These are phyloP conservation scores for Drosophila hydei DNA, from an alignment of 1,140 invertebrate genomes.

Conservation along the genomic window DNA sequence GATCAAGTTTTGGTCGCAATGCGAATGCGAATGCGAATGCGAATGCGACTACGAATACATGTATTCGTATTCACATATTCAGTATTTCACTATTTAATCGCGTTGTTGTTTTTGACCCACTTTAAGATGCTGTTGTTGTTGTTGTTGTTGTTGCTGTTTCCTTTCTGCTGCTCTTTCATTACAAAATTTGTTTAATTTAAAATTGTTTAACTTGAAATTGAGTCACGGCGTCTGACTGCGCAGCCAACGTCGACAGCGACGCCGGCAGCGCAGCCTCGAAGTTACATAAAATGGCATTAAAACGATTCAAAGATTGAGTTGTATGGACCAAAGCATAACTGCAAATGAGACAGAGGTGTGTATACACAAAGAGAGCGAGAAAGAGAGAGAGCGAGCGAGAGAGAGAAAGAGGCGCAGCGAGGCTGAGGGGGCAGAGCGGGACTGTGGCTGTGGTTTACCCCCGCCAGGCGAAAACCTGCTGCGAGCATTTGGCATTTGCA, in stretches of 20 bases:
- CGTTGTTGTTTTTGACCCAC: conserved; percentile 70
- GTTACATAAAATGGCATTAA: conserved; percentile 82
- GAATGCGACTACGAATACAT: not conserved
- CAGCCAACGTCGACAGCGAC: conserved; percentile 5
- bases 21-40: conserved; percentile 19
- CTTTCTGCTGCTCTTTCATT: conserved; percentile 67
- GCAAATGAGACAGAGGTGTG: conserved; percentile 12
- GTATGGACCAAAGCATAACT: conserved; percentile 46
- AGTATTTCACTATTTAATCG: conserved; percentile 52
- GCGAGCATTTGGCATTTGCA: conserved; percentile 76
- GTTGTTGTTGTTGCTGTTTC: conserved; percentile 42
- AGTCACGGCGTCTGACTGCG: conserved; percentile 56
- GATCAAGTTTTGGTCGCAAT: conserved; percentile 42
- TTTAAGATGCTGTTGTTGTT: conserved; percentile 33
- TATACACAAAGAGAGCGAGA: not conserved
- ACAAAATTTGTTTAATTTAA: conserved; percentile 79
- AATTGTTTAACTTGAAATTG: conserved; percentile 80
- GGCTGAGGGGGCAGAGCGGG: not conserved
- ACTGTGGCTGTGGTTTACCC: not conserved
- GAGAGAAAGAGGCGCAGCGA: not conserved
- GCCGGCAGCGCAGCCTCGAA: conserved; percentile 57
- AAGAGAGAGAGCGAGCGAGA: not conserved
- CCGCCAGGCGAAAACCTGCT: conserved; percentile 52
- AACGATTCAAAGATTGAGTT: conserved; percentile 66
- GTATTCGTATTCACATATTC: conserved; percentile 8